Conservation (phyloP, 2,113 vertebrate genomes). For the Cheirogaleus medius region DNA sequence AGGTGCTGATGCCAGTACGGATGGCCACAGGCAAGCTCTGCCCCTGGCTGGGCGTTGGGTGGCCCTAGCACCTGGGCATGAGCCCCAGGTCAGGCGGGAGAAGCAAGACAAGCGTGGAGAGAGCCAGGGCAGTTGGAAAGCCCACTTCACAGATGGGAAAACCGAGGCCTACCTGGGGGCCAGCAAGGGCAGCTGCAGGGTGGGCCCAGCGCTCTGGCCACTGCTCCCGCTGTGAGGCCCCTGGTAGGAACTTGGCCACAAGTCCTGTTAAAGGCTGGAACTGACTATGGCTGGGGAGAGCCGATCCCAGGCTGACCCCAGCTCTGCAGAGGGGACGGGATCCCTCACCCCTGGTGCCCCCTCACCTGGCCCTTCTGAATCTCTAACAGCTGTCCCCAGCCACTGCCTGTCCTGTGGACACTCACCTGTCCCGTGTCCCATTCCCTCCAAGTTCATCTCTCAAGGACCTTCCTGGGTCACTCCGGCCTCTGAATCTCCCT, state of each 20-base stretch:
- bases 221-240: no score
- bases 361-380: not conserved
- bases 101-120: not conserved
- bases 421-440: not conserved
- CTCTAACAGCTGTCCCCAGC: not conserved
- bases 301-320: not conserved
- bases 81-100: no score
- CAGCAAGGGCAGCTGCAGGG: not conserved
- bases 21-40: not conserved
- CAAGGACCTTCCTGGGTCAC: not conserved
- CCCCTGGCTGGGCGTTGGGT: not conserved
- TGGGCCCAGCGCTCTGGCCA: not conserved
- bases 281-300: no score
- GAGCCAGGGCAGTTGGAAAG: not conserved
- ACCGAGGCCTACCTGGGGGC: not conserved
- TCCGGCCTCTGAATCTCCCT: not conserved
- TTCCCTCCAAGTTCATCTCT: not conserved
- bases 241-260: not conserved
- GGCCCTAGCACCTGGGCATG: not conserved
- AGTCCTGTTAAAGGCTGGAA: not conserved
- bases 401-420: not conserved
- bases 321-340: not conserved
- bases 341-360: not conserved
- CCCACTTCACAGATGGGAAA: not conserved
- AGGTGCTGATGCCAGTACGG: not conserved